Evolutionary conservation across 1,140 invertebrate genomes (phyloP).

Genomic region (Manduca sexta): DNA sequence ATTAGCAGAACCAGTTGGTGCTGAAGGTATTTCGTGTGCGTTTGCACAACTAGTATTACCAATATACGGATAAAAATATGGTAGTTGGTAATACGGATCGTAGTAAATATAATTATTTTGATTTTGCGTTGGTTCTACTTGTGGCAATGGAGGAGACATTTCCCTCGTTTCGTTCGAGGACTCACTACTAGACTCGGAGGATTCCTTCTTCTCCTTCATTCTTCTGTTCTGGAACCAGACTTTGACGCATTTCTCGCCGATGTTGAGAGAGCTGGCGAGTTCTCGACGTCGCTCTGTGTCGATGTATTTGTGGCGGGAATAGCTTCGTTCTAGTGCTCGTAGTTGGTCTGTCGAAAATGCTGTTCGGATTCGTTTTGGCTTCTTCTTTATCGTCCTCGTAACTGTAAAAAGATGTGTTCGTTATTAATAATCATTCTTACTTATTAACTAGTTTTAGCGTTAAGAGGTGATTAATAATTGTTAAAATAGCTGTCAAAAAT

Average conservation of each 20-base stretch:
- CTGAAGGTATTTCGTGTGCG: no score
- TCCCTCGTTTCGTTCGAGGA: conserved; percentile 22
- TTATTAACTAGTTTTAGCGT: no score
- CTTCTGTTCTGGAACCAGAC: conserved; percentile 59
- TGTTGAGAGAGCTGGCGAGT: conserved; percentile 30
- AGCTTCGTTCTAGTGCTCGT: conserved; percentile 34
- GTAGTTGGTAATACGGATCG: background rate
- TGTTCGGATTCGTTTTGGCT: conserved; percentile 39
- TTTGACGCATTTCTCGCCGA: conserved; percentile 45
- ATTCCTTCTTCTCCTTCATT: conserved; percentile 50
- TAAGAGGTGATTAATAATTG: no score
- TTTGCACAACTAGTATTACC: no score
- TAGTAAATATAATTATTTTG: no score
- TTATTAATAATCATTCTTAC: no score
- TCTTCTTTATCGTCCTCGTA: conserved; percentile 41
- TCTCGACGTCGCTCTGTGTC: conserved; percentile 27
- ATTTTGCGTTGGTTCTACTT: no score
- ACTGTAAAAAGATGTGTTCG: conserved; percentile 12
- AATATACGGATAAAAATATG: background rate
- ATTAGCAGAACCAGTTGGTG: background rate
- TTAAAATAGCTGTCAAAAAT: no score
- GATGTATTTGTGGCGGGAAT: conserved; percentile 29
- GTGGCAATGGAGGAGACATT: no score
- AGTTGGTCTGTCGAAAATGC: conserved; percentile 52
- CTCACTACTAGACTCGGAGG: conserved; percentile 32